Conservation (phyloP, 2,888 invertebrate genomes). For the Dolichomitus sp. region DNA sequence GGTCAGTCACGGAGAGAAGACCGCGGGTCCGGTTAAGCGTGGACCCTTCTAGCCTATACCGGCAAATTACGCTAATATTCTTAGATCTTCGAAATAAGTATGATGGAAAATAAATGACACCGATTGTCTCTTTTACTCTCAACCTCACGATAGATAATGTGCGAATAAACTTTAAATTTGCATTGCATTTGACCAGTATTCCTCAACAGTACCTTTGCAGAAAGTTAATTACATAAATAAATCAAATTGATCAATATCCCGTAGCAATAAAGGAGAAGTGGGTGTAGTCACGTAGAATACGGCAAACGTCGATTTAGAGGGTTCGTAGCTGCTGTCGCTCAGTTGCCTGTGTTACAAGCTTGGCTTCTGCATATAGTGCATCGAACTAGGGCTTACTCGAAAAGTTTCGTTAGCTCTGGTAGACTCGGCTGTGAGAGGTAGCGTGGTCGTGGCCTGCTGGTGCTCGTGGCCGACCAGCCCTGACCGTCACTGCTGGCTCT, state of each 20-base stretch:
- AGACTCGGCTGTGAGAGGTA: constrained; percentile 21
- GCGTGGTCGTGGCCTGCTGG: constrained; percentile 41
- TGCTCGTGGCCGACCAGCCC: constrained; percentile 60
- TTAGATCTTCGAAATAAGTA: too few relatives aligned
- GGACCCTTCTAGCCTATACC: too few relatives aligned
- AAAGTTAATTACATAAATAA: neutral
- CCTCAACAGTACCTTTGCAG: too few relatives aligned
- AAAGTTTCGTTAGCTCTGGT: constrained; percentile 42
- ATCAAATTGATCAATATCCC: neutral
- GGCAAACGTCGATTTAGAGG: constrained; percentile 41
- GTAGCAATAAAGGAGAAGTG: constrained; percentile 24
- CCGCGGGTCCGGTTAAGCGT: too few relatives aligned
- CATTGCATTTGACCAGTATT: too few relatives aligned
- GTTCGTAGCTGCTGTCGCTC: constrained; percentile 28
- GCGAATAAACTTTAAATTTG: too few relatives aligned
- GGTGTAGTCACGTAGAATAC: constrained; percentile 14
- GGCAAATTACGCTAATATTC: too few relatives aligned
- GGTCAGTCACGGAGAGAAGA: too few relatives aligned
- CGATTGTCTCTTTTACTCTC: too few relatives aligned
- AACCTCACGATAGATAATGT: too few relatives aligned
- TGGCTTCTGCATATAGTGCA: constrained; percentile 20
- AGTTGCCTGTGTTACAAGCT: constrained; percentile 16
- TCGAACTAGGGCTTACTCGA: constrained; percentile 8
- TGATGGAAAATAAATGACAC: too few relatives aligned
- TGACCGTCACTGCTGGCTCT: constrained; percentile 61